Evolutionary conservation across 2,113 vertebrate species (phyloP).

Genomic region (Apteryx mantelli): DNA sequence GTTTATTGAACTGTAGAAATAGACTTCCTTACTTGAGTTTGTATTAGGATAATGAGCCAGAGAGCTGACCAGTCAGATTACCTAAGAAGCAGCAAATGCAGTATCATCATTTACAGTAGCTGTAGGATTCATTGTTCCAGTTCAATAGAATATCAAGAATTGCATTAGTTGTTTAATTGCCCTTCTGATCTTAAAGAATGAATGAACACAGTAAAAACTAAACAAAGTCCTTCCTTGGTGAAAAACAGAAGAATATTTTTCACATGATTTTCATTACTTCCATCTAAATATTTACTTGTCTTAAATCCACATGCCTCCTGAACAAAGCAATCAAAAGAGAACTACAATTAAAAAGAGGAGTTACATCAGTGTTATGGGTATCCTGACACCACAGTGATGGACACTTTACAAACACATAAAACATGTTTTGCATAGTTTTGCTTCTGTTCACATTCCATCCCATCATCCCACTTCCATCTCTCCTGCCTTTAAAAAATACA

Average conservation of each 20-base stretch:
- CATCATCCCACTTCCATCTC: accelerated
- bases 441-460: not conserved
- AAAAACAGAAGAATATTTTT: not conserved
- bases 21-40: slow-evolving; percentile 42
- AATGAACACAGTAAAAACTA: not conserved
- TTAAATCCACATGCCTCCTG: not conserved
- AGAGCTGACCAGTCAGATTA: slow-evolving; percentile 64
- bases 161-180: slow-evolving; percentile 10
- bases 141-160: slow-evolving; percentile 10
- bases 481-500: too few relatives aligned
- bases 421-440: not conserved
- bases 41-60: slow-evolving; percentile 52
- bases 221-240: not conserved
- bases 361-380: not conserved
- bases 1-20: slow-evolving; percentile 54
- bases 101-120: slow-evolving; percentile 40
- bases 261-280: not conserved
- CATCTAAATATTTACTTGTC: not conserved
- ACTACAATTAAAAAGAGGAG: not conserved
- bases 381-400: not conserved
- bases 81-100: slow-evolving; percentile 35
- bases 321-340: not conserved
- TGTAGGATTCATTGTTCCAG: slow-evolving; percentile 25
- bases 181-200: not conserved
- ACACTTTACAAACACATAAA: not conserved